phyloP scores from a whole-genome alignment of 2,113 vertebrate genomes.

The Chionomys nivalis region DNA sequence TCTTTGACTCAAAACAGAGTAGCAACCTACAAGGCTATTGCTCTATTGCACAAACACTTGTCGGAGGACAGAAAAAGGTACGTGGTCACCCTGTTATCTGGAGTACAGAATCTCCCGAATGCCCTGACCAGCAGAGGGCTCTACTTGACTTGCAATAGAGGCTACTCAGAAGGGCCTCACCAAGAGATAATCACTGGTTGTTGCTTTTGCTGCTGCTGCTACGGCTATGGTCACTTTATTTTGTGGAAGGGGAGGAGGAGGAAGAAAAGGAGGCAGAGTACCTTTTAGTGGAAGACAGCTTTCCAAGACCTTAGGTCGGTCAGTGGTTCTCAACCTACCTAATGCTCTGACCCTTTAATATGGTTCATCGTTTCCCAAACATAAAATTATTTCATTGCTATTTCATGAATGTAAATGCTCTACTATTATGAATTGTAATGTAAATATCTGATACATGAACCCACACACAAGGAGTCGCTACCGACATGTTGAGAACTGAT shows the following conservation, averaged over 20 bases:
- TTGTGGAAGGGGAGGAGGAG: background rate
- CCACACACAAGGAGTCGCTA: background rate
- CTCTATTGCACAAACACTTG: background rate
- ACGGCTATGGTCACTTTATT: background rate
- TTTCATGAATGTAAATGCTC: background rate
- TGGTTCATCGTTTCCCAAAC: background rate
- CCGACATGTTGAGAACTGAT: background rate
- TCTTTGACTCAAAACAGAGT: slow-evolving; percentile 40
- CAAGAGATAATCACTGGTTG: background rate
- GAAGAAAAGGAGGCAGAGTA: background rate
- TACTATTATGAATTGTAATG: background rate
- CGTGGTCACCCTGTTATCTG: background rate
- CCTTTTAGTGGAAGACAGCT: background rate
- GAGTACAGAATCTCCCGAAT: background rate
- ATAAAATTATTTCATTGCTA: background rate
- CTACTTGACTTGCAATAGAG: background rate
- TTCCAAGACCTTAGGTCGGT: background rate
- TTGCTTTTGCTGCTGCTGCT: too few relatives aligned
- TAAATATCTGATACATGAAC: background rate
- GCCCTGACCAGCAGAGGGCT: background rate
- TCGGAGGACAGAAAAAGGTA: background rate
- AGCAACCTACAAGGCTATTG: background rate
- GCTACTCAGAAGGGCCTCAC: background rate
- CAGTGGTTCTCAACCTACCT: background rate
- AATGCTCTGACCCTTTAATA: background rate